Base-by-base conservation (phyloP, 2,888 invertebrate species). In the Ichneumoninae sp. region DNA sequence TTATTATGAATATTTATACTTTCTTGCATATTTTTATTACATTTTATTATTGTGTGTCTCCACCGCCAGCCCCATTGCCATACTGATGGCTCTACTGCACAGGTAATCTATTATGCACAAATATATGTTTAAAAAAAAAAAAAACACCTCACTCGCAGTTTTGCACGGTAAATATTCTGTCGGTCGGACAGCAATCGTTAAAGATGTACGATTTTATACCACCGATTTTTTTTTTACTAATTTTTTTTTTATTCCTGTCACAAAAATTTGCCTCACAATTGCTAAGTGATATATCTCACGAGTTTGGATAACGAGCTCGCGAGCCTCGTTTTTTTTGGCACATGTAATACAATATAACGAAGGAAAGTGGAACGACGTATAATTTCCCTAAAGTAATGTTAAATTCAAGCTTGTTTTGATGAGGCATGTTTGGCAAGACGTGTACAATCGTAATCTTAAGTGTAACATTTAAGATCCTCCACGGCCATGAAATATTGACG, bases 31-130 rank as follows among this genome's bases (percentile, higher is more conserved):
- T 93, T 92, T 93, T 93, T 93, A 93, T 93, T 93, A 93, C 93
- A 93, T 92, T 91, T 93, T 93, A 95, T 94, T 95, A 95, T 94
- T 96, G 95, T 96, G 95, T 96, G 95, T 96, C 95, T 96, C 95
- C 96, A 95, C 94, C 94, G 96, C 95, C 97, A 97, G 98, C 97
- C 97, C 98, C 95, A 97, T 98, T 96, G 98, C 97, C 96, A 97
- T 97, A 95, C 97, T 98, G 96, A 97, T 98, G 97, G 97, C 97
- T 95, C 96, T 98, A 94, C 96, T 98, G 94, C 96, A 97, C 96
- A 98, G 98, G 98, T 98, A 98, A 97, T 95, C 93, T 90, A 93
- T 90, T 91, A 92, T 92, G 93, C 93, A 93, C 93, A 93, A 93
- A 90, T 93, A 91, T 92, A 91, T 89, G 91, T 92, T 91, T 92